Base-by-base conservation (phyloP, 2,888 invertebrate genomes). In the Smittia aterrima region DNA sequence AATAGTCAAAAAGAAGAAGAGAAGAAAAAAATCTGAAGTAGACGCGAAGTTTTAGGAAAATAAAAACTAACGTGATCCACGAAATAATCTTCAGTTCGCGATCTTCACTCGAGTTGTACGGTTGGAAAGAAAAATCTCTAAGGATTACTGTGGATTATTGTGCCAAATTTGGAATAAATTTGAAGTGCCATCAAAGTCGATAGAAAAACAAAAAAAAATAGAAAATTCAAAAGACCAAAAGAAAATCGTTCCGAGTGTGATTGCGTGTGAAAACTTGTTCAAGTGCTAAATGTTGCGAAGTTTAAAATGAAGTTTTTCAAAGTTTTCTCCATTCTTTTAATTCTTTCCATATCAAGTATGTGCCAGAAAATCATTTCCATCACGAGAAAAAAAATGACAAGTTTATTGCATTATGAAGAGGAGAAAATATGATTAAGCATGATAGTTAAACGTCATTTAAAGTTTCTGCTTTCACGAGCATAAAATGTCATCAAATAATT, bases 31-130 rank as follows among this genome's bases (percentile, higher is more conserved):
- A 47, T 47, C 32, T 32, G 32, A 32, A 32, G 47, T 3, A 47
- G 47, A 47, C 2, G n/a, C 16, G n/a, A 47, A 47, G 47, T 47
- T 47, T 11, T n/a, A 16, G 16, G 47, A 47, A 47, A 47, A 47
- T 47, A 47, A 47, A 32, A 47, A 47, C 47, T 47, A 3, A 47
- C 11, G 47, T 47, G 11, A n/a, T 16, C 47, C 2, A 47, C 47
- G 47, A 47, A 47, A 47, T 47, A 47, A 47, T 47, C 47, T 47
- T 47, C 16, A 47, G 47, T 47, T 47, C 47, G 47, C 47, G 47
- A 47, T 47, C 47, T 47, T 47, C 47, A 47, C n/a, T 16, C 47
- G 47, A 47, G 47, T 47, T 16, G 47, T 47, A 16, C 47, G 11
- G 47, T 47, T 16, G 11, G 16, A n/a, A n/a, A 47, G 11, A 47